phyloP scores from a whole-genome alignment of 2,797 vertebrate species.

The Acrocephalus scirpaceus region DNA sequence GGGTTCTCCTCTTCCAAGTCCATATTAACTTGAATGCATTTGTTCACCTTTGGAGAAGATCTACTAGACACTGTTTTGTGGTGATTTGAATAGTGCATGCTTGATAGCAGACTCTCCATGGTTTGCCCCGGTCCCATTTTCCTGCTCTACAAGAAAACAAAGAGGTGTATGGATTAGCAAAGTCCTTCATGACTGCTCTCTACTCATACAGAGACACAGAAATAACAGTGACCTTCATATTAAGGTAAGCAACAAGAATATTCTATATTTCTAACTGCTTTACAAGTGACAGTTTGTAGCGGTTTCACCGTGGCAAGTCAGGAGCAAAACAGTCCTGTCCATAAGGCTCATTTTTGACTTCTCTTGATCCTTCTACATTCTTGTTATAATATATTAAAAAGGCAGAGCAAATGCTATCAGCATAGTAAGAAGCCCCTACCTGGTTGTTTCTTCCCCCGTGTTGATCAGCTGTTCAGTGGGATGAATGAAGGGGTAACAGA shows the following conservation, averaged over 20 bases:
- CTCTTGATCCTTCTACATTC: not conserved
- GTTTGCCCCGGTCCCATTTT: slow-evolving; percentile 79
- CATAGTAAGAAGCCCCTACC: not conserved
- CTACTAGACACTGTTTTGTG: slow-evolving; percentile 48
- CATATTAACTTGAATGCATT: slow-evolving; percentile 79
- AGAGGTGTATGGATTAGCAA: not conserved
- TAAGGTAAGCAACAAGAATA: not conserved
- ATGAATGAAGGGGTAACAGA: not conserved
- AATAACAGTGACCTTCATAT: not conserved
- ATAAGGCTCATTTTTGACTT: not conserved
- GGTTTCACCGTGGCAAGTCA: not conserved
- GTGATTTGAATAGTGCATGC: slow-evolving; percentile 59
- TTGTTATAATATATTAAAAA: not conserved
- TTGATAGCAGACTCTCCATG: slow-evolving; percentile 77
- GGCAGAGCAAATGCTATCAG: not conserved
- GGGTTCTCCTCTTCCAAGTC: not conserved
- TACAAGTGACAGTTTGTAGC: not conserved
- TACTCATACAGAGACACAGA: not conserved
- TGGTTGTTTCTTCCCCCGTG: not conserved
- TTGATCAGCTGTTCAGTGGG: not conserved
- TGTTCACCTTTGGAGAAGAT: slow-evolving; percentile 70
- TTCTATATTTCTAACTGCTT: not conserved
- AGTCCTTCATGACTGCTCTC: not conserved
- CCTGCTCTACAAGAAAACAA: slow-evolving; percentile 23
- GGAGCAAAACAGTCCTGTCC: not conserved